Evolutionary conservation across 2,797 vertebrate species (phyloP), one percentile per base, ranked within the genome.

Genomic region (Thamnophis elegans): DNA sequence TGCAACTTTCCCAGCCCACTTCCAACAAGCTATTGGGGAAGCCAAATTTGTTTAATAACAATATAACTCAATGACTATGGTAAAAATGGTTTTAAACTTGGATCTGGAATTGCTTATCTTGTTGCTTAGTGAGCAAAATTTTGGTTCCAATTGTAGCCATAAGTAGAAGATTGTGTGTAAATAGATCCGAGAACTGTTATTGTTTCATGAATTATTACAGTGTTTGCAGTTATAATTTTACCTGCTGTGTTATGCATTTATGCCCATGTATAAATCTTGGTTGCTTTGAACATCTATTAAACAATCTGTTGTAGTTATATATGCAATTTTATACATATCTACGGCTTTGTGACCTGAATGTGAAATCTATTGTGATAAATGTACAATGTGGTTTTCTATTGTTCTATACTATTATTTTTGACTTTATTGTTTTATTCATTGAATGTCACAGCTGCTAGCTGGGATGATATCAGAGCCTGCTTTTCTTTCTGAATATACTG

Each of bases 401-500:
- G 60, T 88, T 98, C 98, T 98, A 98, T 98, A 95, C 98, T 95
- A 42, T 98, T 98, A 98, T 99, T 98, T 98, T 98, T 98, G 96
- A 28, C 98, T 97, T 98, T 97, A 97, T 97, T 97, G 93, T 97
- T 98, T 97, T 94, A 98, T 98, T 97, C 97, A 96, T 97, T 98
- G 98, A 98, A 98, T 97, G 98, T 97, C 97, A 98, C 98, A 99
- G 99, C 97, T 99, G 95, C 98, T 99, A 98, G 99, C 99, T 65
- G 98, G 98, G 98, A 99, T 99, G 98, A 99, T 99, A 99, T 99
- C 99, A 98, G 99, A 99, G 96, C 99, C 99, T 97, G 99, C 99
- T 98, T 99, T 99, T 98, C 99, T 99, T 97, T 99, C 99, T 98
- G 99, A 99, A 97, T 99, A 99, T 98, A 99, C 99, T 99, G 98